A percentile compares a stretch with the other conserved stretches of the same genome.
phyloP scores from a whole-genome alignment of 2,888 invertebrate species.

The Parnassius glacialis region DNA sequence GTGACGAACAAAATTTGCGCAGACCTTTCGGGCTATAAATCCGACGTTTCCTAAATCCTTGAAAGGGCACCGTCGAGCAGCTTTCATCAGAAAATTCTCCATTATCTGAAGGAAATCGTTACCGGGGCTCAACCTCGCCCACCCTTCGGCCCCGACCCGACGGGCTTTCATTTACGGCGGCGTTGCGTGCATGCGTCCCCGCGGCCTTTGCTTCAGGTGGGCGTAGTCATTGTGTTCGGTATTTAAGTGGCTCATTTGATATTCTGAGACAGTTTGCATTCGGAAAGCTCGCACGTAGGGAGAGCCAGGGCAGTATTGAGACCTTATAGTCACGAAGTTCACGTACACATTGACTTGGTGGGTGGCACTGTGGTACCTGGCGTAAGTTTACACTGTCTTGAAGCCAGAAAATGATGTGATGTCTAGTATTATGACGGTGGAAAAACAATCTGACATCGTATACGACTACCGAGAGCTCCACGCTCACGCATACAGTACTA shows the following conservation, averaged over 20 bases:
- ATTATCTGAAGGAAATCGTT: constrained; percentile 80
- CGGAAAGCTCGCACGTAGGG: constrained; percentile 69
- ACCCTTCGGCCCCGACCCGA: constrained; percentile 63
- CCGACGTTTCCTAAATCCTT: constrained; percentile 69
- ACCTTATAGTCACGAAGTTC: constrained; percentile 53
- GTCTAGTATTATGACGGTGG: constrained; percentile 37
- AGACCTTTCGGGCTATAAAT: constrained; percentile 67
- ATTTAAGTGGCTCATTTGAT: constrained; percentile 80
- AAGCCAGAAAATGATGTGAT: constrained; percentile 22
- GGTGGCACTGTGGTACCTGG: constrained; percentile 8
- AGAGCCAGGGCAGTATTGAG: constrained; percentile 54
- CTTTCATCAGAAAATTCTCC: constrained; percentile 78
- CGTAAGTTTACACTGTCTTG: background rate
- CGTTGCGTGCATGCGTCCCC: constrained; percentile 76
- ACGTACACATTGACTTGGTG: constrained; percentile 34
- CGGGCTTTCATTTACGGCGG: constrained; percentile 72
- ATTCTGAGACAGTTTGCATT: constrained; percentile 79
- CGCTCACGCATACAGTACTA: constrained; percentile 55
- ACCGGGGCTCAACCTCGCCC: constrained; percentile 71
- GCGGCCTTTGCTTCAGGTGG: constrained; percentile 76
- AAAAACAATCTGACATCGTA: constrained; percentile 26
- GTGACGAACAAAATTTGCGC: constrained; percentile 65
- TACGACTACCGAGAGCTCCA: constrained; percentile 38
- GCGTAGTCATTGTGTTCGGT: constrained; percentile 75
- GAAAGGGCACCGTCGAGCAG: constrained; percentile 69